Base-by-base conservation (phyloP, 2,888 invertebrate genomes). In the Caenorhabditis sp. region DNA sequence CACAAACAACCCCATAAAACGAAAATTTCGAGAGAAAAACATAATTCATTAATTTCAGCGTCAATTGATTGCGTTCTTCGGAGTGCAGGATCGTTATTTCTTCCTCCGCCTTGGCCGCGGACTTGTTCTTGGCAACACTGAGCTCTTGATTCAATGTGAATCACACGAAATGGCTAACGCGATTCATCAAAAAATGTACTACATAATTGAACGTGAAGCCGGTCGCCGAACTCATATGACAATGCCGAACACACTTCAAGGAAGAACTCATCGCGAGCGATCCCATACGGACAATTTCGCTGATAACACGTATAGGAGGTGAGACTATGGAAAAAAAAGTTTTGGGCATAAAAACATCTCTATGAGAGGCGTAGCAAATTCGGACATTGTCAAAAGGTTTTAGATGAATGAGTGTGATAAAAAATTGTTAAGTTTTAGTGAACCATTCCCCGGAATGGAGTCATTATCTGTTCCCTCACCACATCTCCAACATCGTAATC, bases 81-180 rank as follows among this genome's bases (percentile, higher is more conserved):
- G 84, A 1, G 67, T 24, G 55, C 77, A 71, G 8, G 84, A 83
- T 37, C 76, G 73, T 26, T 85, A 75, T 55, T 85, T 85, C 69
- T 67, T 82, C 57, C 71, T 85, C 26, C 61, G 78, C 36, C 75
- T 85, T 57, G 85, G 85, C 2, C 63, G 81, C 23, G 76, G 79
- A 10, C 68, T 78, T 12, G 70, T 78, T 0, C 76, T 77, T 62
- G 81, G 81, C 14, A 70, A 74, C 12, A 78, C 77, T 62, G 83
- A 84, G 53, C 43, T 85, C 6, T 31, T 69, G n/a, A 58, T 51
- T 31, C 50, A 58, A 31, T 62, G 66, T 1, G 73, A 74, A 5
- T 37, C 53, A 8, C 5, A 50, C 4, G 69, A 62, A 24, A 62
- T 69, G 12, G 60, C 64, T 26, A 59, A 50, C 2, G 62, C 62